Base-by-base conservation (phyloP, 2,888 invertebrate genomes). In the Drosophila vallismaia region DNA sequence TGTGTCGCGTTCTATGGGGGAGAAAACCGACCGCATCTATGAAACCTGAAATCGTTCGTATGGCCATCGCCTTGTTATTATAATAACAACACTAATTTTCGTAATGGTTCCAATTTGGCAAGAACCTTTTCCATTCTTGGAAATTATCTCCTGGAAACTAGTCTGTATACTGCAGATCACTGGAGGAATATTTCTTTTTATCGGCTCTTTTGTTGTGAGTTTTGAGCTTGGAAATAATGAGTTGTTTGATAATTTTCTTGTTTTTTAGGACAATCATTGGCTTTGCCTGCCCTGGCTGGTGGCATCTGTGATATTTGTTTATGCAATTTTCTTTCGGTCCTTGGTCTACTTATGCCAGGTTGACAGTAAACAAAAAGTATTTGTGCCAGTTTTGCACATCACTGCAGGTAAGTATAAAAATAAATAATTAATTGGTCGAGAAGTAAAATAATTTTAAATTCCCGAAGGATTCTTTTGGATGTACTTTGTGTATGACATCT, bases 251-350 rank as follows among this genome's bases (percentile, higher is more conserved):
- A 36, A 14, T 4, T 0, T 14, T 5, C 26, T 0, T 3, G 8
- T 44, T 3, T 33, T 9, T 28, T 9, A 80, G 86, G 24, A 0
- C 5, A 76, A 79, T 36, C 64, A 51, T 1, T 86, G 74, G 69
- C 46, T 60, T 0, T 63, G 44, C 1, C 8, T 76, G 33, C 83
- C 86, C 33, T 80, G 83, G 83, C 10, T 82, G 4, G 9, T 53
- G 1, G 42, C 67, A 4, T 68, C 77, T 6, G 8, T n/a, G 1
- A 8, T 58, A 0, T 86, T 82, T 5, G 56, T 48, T 0, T 80
- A 86, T 31, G 9, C 33, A 0, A 14, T 86, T 28, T 2, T 63
- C 7, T 76, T 64, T 42, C 42, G 48, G 1, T 78, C 73, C 5
- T 2, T 71, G 0, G 1, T 0, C 0, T 48, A 50, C 5, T 57